Conservation (phyloP, 2,113 vertebrate genomes). For the Suricata suricatta region DNA sequence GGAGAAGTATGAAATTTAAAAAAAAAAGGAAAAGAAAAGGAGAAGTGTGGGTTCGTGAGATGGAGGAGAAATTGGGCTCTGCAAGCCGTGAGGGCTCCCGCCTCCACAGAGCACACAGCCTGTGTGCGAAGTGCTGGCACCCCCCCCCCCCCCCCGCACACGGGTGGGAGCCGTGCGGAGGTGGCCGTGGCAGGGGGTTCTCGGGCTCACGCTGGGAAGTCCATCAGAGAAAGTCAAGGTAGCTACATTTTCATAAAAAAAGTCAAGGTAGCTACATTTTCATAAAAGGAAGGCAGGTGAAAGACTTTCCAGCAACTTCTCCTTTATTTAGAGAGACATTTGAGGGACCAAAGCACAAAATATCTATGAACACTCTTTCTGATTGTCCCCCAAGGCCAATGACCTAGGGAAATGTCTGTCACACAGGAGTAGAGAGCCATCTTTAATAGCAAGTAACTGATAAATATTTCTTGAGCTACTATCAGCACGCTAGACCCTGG, state of each 20-base stretch:
- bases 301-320: background rate
- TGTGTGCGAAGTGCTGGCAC: background rate
- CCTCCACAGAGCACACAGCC: background rate
- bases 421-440: background rate
- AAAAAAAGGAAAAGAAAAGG: background rate
- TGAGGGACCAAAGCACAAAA: background rate
- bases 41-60: background rate
- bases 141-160: accelerated
- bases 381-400: background rate
- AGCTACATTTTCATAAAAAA: background rate
- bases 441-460: background rate
- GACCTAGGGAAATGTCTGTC: background rate
- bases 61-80: background rate
- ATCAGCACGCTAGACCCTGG: background rate
- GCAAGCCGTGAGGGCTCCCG: background rate
- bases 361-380: background rate
- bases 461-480: background rate
- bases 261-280: background rate
- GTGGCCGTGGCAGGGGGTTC: accelerated
- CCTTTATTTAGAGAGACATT: background rate
- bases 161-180: background rate
- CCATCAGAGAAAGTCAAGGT: background rate
- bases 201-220: background rate
- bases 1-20: no score
- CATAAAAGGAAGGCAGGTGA: background rate